phyloP scores from a whole-genome alignment of 2,113 vertebrate genomes.

The Falcunculus frontatus region DNA sequence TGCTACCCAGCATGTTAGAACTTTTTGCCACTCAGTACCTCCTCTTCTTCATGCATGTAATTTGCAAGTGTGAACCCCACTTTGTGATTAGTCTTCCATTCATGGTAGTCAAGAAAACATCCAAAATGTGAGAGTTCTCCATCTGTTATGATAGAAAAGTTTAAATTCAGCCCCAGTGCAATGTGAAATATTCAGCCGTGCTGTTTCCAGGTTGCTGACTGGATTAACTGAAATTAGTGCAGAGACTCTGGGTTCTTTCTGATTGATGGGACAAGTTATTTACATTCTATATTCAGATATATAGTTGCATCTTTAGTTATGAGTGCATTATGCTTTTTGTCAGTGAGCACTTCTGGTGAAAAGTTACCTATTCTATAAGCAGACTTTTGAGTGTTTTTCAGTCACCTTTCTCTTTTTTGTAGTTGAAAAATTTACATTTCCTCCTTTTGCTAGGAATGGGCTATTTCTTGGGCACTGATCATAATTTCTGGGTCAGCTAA shows the following conservation, averaged over 20 bases:
- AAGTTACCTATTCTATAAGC: not conserved
- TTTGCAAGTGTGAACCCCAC: not conserved
- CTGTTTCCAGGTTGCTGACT: not conserved
- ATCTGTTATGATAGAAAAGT: not conserved
- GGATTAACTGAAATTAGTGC: not conserved
- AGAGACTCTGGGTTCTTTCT: not conserved
- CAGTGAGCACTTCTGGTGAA: not conserved
- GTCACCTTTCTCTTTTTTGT: not conserved
- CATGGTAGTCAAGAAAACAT: not conserved
- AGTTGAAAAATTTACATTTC: not conserved
- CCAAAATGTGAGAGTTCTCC: not conserved
- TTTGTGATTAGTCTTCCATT: not conserved
- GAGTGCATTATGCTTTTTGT: not conserved
- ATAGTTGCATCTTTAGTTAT: not conserved
- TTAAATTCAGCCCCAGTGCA: not conserved
- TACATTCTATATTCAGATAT: not conserved
- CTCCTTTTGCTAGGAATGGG: not conserved
- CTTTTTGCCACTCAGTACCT: not conserved
- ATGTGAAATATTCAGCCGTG: not conserved
- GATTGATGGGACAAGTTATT: not conserved
- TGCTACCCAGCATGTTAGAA: not conserved
- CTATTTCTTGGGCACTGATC: not conserved
- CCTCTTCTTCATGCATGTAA: not conserved
- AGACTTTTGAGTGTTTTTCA: not conserved
- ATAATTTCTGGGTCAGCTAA: conserved; percentile 35